These are phyloP conservation scores for Rhinophrynus dorsalis DNA, from an alignment of 2,797 vertebrate species.

Conservation along the genomic window DNA sequence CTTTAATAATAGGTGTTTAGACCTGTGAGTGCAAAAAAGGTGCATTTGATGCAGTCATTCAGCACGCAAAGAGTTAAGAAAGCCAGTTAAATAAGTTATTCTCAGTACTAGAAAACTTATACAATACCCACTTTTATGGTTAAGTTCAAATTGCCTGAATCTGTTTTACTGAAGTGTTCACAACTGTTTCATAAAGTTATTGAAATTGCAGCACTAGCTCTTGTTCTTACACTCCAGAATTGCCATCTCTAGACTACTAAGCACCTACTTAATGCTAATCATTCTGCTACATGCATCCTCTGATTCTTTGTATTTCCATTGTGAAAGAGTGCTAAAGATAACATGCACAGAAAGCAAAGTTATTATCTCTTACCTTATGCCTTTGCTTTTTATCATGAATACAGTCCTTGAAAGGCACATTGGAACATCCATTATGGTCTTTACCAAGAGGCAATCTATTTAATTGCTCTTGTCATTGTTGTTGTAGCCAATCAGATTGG, in stretches of 20 bases:
- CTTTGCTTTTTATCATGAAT: slow-evolving; percentile 51
- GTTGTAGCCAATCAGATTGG: slow-evolving; percentile 62
- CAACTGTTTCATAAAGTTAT: not conserved
- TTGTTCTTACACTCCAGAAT: not conserved
- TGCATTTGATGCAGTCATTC: too few species aligned
- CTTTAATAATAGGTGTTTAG: not conserved
- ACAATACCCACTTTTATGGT: not conserved
- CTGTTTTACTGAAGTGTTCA: slow-evolving; percentile 1
- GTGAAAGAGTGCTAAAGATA: slow-evolving; percentile 42
- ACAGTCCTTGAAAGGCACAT: slow-evolving; percentile 50
- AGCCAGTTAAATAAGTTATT: too few species aligned
- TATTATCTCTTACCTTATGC: slow-evolving; percentile 67
- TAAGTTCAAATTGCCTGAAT: not conserved
- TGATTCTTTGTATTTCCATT: not conserved
- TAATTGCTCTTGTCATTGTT: slow-evolving; percentile 54
- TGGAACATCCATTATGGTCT: slow-evolving; percentile 54
- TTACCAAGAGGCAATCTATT: slow-evolving; percentile 48
- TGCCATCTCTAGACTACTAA: not conserved
- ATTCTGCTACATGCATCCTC: not conserved
- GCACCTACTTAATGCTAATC: slow-evolving; percentile 9
- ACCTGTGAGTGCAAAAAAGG: too few species aligned
- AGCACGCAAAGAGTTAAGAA: too few species aligned
- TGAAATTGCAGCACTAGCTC: slow-evolving; percentile 1
- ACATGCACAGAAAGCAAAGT: slow-evolving; percentile 13
- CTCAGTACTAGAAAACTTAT: not conserved